These are phyloP conservation scores for Dreissena rostriformis DNA, from an alignment of 1,140 invertebrate genomes.

Conservation along the genomic window DNA sequence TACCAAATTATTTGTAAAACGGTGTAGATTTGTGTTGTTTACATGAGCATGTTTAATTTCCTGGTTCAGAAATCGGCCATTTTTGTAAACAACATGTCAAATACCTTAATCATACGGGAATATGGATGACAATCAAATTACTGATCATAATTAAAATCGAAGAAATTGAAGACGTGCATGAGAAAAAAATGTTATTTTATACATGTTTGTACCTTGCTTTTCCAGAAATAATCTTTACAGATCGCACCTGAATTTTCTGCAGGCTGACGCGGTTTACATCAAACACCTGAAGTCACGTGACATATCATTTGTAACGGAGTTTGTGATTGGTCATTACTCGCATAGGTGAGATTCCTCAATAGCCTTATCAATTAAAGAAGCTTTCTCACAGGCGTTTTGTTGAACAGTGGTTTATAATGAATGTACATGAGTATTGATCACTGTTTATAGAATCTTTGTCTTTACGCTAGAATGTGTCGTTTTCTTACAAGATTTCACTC, in stretches of 20 bases:
- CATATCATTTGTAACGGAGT: background rate
- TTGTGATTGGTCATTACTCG: slow-evolving; percentile 28
- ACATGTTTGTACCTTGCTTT: background rate
- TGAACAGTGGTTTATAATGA: background rate
- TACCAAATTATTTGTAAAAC: background rate
- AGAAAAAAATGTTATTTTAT: background rate
- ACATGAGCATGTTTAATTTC: slow-evolving; percentile 28
- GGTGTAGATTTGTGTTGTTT: background rate
- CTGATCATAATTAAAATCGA: background rate
- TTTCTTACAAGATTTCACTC: no score
- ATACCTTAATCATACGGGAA: background rate
- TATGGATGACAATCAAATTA: background rate
- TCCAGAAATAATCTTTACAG: background rate
- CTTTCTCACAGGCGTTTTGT: background rate
- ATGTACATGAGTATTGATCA: no score
- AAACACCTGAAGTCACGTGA: slow-evolving; percentile 57
- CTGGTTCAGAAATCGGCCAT: slow-evolving; percentile 51
- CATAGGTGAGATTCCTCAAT: slow-evolving; percentile 49
- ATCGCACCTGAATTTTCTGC: background rate
- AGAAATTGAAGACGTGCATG: background rate
- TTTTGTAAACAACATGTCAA: slow-evolving; percentile 1
- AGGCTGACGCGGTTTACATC: slow-evolving; percentile 42
- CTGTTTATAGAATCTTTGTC: no score
- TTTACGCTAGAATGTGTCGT: no score
- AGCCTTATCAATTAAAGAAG: background rate